Conservation (phyloP, 1,140 invertebrate genomes). For the Pissodes strobi region DNA sequence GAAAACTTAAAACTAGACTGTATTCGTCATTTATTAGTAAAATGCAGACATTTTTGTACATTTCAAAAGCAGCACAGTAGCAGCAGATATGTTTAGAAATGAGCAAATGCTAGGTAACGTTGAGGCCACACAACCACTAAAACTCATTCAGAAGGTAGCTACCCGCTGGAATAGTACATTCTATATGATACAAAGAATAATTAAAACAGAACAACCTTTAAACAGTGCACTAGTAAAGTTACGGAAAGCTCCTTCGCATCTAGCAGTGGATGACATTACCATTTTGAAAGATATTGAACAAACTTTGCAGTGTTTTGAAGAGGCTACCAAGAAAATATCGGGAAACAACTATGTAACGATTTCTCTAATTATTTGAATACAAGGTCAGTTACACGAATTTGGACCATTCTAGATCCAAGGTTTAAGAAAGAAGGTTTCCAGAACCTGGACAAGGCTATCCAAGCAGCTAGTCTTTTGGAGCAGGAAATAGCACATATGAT, state of each 20-base stretch:
- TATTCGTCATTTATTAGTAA: neutral
- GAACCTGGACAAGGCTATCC: constrained; percentile 4
- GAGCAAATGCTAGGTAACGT: neutral
- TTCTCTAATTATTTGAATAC: constrained; percentile 5
- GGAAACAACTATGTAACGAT: constrained; percentile 17
- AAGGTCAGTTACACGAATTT: constrained; percentile 3
- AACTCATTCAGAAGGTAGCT: constrained; percentile 12
- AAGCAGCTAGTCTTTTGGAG: no score
- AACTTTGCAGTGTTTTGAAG: constrained; percentile 8
- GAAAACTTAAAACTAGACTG: neutral
- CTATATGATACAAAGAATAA: constrained; percentile 13
- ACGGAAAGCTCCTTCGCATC: neutral
- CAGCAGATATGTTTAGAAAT: constrained; percentile 13
- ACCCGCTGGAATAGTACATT: constrained; percentile 16
- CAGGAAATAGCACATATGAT: no score
- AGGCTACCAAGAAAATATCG: constrained; percentile 15
- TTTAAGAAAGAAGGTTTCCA: constrained; percentile 23
- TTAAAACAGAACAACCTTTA: constrained; percentile 13
- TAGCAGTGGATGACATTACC: neutral
- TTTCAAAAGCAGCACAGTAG: constrained; percentile 3
- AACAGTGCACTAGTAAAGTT: constrained; percentile 1
- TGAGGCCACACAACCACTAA: neutral
- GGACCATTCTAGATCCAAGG: constrained; percentile 11
- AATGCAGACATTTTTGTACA: neutral
- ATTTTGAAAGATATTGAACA: constrained; percentile 2